Conservation (phyloP, 2,888 invertebrate genomes). For the Pachymerium ferrugineum region DNA sequence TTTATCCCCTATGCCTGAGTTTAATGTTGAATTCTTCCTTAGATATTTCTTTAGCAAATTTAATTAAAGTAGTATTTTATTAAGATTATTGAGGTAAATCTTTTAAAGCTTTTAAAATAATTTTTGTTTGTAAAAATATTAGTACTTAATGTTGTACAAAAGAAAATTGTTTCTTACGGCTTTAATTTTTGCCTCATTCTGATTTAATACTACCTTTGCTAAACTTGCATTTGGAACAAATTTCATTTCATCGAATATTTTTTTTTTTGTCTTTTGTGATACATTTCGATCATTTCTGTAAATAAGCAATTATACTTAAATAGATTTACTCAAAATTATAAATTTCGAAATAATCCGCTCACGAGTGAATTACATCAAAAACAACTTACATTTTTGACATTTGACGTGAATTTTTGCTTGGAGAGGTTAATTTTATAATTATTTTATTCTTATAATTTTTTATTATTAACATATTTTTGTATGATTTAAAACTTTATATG, state of each 20-base stretch:
- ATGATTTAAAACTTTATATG: slow-evolving; percentile 7
- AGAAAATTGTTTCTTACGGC: too few species aligned
- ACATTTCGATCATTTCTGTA: slow-evolving; percentile 9
- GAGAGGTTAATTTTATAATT: too few species aligned
- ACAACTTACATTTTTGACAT: too few species aligned
- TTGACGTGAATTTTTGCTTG: too few species aligned
- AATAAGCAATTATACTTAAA: slow-evolving; percentile 1
- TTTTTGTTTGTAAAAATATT: not conserved
- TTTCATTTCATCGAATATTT: not conserved
- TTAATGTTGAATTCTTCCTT: slow-evolving; percentile 5
- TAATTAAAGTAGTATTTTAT: not conserved
- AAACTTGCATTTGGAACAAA: slow-evolving; percentile 5
- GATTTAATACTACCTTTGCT: not conserved
- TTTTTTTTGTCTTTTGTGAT: not conserved
- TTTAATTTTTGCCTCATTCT: not conserved
- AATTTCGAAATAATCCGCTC: too few species aligned
- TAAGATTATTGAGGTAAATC: not conserved
- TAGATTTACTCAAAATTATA: too few species aligned
- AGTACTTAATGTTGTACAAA: too few species aligned
- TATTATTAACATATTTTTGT: too few species aligned
- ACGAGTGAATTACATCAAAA: too few species aligned
- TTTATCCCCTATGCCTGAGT: too few species aligned
- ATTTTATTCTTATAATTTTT: too few species aligned
- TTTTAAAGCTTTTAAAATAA: not conserved
- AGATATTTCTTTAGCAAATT: slow-evolving; percentile 11